Conservation (phyloP, 1,140 invertebrate genomes). For the Lepidurus couesii region DNA sequence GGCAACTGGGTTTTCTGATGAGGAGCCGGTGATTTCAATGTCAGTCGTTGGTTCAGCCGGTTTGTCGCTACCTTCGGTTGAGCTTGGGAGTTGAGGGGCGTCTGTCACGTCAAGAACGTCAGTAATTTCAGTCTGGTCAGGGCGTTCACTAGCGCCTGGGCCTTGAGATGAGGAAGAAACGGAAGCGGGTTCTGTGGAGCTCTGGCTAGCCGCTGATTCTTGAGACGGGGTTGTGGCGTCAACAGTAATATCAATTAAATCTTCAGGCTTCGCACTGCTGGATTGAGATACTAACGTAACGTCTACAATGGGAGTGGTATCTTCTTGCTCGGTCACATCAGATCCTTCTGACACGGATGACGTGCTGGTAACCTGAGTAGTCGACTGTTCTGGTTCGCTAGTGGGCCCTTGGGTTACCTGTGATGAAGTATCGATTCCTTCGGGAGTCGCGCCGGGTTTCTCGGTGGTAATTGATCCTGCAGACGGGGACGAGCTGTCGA, state of each 20-base stretch:
- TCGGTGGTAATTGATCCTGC: slow-evolving; percentile 13
- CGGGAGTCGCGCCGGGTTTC: neutral
- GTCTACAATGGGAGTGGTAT: neutral
- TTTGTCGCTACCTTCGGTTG: neutral
- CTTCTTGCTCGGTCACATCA: neutral
- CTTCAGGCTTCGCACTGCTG: neutral
- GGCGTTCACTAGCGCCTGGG: too few relatives aligned
- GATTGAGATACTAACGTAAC: neutral
- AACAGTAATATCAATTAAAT: neutral
- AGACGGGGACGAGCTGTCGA: neutral
- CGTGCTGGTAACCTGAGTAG: neutral
- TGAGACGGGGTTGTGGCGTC: neutral
- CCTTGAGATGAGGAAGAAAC: neutral
- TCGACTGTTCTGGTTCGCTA: neutral
- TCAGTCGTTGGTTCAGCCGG: neutral
- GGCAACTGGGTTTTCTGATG: neutral
- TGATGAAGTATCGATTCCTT: too few relatives aligned
- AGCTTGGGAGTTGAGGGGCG: too few relatives aligned
- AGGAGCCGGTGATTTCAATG: neutral
- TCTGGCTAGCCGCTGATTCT: neutral
- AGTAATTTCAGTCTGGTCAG: too few relatives aligned
- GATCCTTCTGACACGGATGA: slow-evolving; percentile 35
- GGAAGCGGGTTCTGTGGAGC: neutral
- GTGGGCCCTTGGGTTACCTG: too few relatives aligned
- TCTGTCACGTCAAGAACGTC: too few relatives aligned